phyloP scores from a whole-genome alignment of 2,113 vertebrate species.

The Paraplagusia blochii region DNA sequence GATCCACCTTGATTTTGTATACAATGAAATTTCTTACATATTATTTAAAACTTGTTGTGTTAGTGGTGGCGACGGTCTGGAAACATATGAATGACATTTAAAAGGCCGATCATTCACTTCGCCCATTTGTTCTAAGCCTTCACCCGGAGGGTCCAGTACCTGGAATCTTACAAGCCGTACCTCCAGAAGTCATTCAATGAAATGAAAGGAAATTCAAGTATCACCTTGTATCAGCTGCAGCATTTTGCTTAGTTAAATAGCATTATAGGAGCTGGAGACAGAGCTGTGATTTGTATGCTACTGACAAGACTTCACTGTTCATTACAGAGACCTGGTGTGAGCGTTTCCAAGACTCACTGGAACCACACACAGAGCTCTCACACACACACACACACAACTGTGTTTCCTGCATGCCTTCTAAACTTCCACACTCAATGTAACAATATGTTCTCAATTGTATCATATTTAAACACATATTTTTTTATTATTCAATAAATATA shows the following conservation, averaged over 20 bases:
- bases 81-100: no score
- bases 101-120: no score
- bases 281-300: constrained; percentile 69
- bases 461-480: no score
- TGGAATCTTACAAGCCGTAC: constrained; percentile 37
- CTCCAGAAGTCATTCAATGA: constrained; percentile 49
- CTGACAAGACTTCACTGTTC: constrained; percentile 72
- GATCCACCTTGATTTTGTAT: no score
- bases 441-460: no score
- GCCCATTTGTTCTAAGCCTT: no score
- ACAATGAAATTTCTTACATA: no score
- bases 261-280: constrained; percentile 64
- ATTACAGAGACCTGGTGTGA: constrained; percentile 61
- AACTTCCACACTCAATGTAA: no score
- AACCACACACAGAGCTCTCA: constrained; percentile 18
- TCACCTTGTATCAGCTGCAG: constrained; percentile 70
- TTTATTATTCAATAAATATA: no score
- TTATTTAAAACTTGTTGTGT: no score
- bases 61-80: no score
- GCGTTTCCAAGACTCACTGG: constrained; percentile 52
- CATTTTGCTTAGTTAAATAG: constrained; percentile 67
- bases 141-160: not conserved
- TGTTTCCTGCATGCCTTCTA: not conserved
- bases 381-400: constrained; percentile 16
- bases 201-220: constrained; percentile 56